Evolutionary conservation across 2,113 vertebrate genomes (phyloP), one percentile per base, ranked within the genome.

Genomic region (Elaphurus davidianus): DNA sequence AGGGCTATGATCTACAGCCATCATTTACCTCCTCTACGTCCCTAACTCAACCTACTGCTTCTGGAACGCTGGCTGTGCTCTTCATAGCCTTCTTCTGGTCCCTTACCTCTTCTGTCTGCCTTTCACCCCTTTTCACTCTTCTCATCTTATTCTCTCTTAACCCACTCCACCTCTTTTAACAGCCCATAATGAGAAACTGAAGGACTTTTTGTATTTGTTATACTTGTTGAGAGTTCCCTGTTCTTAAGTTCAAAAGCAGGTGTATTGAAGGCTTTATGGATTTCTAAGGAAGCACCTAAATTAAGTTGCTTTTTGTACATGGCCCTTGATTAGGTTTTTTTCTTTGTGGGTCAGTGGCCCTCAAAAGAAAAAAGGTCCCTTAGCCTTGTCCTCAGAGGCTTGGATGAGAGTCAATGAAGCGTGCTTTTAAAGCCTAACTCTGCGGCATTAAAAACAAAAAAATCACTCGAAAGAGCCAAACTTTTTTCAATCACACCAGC

Each of bases 201-300:
- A 78, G 27, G 40, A 52, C 33, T 93, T 16, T 67, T 87, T 67
- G 57, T 43, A 23, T 92, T 90, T 93, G 94, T 95, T 90, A 67
- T 84, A 55, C 54, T 95, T 95, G 43, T 52, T 96, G 88, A 88
- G 79, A 88, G 45, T 84, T 91, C 93, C 95, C 64, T 91, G 92
- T 60, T 92, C 97, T 83, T 98, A 74, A 94, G 96, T 97, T 92
- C 21, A 96, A 98, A 96, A 98, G 82, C 95, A 98, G 94, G 91
- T 96, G 86, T 97, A 97, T 13, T 84, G 47, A 98, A 97, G 84
- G 74, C 84, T 90, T 97, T 90, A 94, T 47, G 43, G 90, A 95
- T 98, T 98, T 94, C 96, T 97, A 96, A 98, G 96, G 88, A 97
- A 97, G 93, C 94, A 95, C 96, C 76, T 98, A 98, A 98, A 97